Evolutionary conservation across 2,113 vertebrate species (phyloP).

Genomic region (Equus przewalskii): DNA sequence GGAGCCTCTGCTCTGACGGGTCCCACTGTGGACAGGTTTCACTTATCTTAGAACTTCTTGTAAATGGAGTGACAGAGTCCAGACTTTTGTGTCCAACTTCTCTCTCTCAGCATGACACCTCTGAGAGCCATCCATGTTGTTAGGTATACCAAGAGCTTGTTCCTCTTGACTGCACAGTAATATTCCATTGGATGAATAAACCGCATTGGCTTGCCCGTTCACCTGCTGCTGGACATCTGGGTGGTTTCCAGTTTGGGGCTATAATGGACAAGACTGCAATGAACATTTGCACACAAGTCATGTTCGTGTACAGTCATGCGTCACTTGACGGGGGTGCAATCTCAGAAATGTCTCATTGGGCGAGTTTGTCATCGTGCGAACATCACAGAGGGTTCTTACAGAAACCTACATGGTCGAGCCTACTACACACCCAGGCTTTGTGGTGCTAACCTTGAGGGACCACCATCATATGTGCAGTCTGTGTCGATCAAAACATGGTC

Average conservation of each 20-base stretch:
- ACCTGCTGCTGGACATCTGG: not conserved
- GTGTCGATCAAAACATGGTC: too few relatives aligned
- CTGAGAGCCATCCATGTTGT: rapidly evolving
- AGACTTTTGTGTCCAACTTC: not conserved
- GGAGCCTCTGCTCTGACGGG: not conserved
- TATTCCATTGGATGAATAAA: rapidly evolving
- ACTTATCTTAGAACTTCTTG: not conserved
- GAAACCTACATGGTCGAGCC: too few relatives aligned
- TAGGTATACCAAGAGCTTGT: rapidly evolving
- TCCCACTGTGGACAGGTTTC: rapidly evolving
- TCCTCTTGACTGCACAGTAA: rapidly evolving
- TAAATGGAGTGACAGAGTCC: rapidly evolving
- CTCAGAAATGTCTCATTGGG: too few relatives aligned
- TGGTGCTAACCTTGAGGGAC: too few relatives aligned
- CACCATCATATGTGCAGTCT: too few relatives aligned
- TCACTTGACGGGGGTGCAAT: too few relatives aligned
- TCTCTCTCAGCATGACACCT: rapidly evolving
- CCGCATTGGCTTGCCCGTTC: rapidly evolving
- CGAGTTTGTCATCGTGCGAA: too few relatives aligned
- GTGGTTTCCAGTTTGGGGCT: not conserved
- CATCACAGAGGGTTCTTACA: too few relatives aligned
- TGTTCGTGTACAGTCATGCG: too few relatives aligned
- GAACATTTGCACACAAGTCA: rapidly evolving
- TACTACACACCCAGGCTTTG: too few relatives aligned
- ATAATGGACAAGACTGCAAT: rapidly evolving